Evolutionary conservation across 2,797 vertebrate genomes (phyloP).

Genomic region (Schizopygopsis pylzovi): DNA sequence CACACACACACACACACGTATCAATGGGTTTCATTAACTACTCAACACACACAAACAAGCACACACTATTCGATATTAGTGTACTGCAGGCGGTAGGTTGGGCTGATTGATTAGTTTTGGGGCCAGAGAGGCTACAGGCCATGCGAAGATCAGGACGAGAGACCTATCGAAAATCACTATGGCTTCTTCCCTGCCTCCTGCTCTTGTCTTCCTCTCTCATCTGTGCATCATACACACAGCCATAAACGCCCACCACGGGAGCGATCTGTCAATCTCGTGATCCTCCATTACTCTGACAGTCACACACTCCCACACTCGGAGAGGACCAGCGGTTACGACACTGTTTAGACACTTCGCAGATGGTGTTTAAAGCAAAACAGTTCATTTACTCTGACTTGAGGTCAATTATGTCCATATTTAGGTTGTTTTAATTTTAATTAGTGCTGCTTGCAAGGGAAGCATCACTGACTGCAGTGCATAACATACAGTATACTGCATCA

Average conservation of each 20-base stretch:
- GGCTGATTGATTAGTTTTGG: conserved; percentile 72
- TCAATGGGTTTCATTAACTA: conserved; percentile 31
- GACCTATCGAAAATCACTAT: conserved; percentile 82
- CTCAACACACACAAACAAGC: conserved; percentile 37
- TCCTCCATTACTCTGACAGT: conserved; percentile 19
- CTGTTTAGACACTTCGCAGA: background rate
- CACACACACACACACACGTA: background rate
- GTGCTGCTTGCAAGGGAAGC: background rate
- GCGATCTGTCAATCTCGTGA: conserved; percentile 42
- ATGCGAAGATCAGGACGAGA: conserved; percentile 74
- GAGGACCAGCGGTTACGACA: background rate
- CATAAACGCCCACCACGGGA: conserved; percentile 34
- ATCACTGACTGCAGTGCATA: background rate
- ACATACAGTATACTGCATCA: background rate
- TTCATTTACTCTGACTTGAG: conserved; percentile 10
- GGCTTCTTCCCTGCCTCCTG: too few relatives aligned
- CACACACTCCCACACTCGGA: background rate
- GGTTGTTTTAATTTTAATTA: background rate
- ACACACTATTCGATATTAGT: conserved; percentile 58
- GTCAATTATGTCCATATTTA: conserved; percentile 5
- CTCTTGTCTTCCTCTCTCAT: conserved; percentile 28
- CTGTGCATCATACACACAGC: conserved; percentile 39
- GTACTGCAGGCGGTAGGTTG: conserved; percentile 69
- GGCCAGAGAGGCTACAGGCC: conserved; percentile 74
- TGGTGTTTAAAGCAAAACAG: conserved; percentile 7